These are phyloP conservation scores for Stictocephala bisonia DNA, from an alignment of 2,888 invertebrate genomes.

Conservation along the genomic window DNA sequence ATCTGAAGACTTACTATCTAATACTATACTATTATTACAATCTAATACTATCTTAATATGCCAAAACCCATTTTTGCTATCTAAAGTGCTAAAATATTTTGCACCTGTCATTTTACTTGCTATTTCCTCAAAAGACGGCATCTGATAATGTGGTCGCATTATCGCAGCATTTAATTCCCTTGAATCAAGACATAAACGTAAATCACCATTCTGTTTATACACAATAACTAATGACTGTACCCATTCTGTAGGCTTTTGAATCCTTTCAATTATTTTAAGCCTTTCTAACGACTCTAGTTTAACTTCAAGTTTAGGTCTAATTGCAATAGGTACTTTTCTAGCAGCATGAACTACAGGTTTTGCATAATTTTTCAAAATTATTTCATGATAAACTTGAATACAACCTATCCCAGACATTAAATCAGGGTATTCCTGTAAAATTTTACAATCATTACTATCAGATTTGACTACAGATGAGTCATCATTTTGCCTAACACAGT, in stretches of 20 bases:
- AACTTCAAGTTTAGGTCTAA: constrained; percentile 52
- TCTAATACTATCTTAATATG: too few relatives aligned
- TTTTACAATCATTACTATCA: not conserved
- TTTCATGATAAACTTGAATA: constrained; percentile 51
- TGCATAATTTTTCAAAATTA: constrained; percentile 53
- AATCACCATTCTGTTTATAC: constrained; percentile 59
- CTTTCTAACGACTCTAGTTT: constrained; percentile 54
- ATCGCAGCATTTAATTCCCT: constrained; percentile 59
- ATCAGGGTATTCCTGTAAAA: constrained; percentile 3
- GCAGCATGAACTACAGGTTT: constrained; percentile 43
- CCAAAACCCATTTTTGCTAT: constrained; percentile 53
- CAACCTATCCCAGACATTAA: constrained; percentile 6
- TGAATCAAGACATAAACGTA: constrained; percentile 61
- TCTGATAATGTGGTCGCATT: constrained; percentile 55
- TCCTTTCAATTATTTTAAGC: constrained; percentile 53
- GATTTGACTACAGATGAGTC: too few relatives aligned
- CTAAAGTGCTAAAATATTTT: constrained; percentile 47
- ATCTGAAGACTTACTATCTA: constrained; percentile 56
- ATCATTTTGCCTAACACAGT: too few relatives aligned
- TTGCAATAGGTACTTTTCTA: constrained; percentile 52
- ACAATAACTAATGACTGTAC: constrained; percentile 62
- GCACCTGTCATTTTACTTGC: constrained; percentile 54
- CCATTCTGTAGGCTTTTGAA: constrained; percentile 60
- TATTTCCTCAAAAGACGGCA: constrained; percentile 59
- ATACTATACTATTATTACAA: too few relatives aligned